Evolutionary conservation across 2,888 invertebrate species (phyloP), one percentile per base, ranked within the genome.

Genomic region (Drosophila eohydei): DNA sequence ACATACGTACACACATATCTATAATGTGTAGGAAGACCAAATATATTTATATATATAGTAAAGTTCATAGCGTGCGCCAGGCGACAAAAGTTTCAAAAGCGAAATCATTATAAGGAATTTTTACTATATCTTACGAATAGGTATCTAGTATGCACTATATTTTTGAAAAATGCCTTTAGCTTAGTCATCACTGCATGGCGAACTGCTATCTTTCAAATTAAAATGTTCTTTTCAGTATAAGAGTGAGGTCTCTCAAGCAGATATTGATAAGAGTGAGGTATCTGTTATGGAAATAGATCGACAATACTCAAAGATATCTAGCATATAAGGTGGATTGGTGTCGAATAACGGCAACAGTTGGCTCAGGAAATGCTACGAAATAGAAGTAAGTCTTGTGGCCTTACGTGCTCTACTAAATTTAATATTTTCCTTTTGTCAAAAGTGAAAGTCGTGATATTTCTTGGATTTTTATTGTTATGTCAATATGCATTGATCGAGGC

Each of bases 81-180:
- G 70, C 89, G 89, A 72, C 88, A 78, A 74, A 55, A 36, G 56
- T 81, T 65, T 78, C 85, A 34, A 56, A 21, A 59, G 21, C 54
- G 34, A 69, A 14, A n/a, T 72, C 55, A 32, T 11, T 8, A 16
- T 4, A 34, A 12, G 36, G 57, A 46, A 57, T 3, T 26, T 38
- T n/a, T 34, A 12, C 4, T 9, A 7, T 28, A 12, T 32, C 7
- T n/a, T 4, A 5, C 5, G n/a, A 16, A 16, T 11, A 50, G 5
- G 4, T 16, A 16, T 50, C 30, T 32, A 30, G 14, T 48, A 30
- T 11, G 36, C 3, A 36, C 7, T 34, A 2, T 44, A 28, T 26
- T 14, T n/a, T 36, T 9, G 6, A 41, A 43, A 32, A 36, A 5
- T 56, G 7, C 36, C n/a, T 3, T n/a, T 6, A 44, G 21, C 32